Evolutionary conservation across 2,113 vertebrate genomes (phyloP).

Genomic region (Henicopernis longicauda): DNA sequence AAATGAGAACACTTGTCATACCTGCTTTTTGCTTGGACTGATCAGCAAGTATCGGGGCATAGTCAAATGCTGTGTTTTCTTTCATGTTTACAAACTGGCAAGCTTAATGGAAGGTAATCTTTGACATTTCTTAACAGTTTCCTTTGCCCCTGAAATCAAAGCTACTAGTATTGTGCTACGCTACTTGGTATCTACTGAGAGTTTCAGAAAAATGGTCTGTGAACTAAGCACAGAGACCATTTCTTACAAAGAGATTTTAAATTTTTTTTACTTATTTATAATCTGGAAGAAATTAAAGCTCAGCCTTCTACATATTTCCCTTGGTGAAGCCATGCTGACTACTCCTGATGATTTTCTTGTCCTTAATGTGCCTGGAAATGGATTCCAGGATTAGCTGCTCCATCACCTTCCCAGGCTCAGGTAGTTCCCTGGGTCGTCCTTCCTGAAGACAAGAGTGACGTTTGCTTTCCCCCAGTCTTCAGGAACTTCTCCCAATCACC

Average conservation of each 20-base stretch:
- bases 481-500: not conserved
- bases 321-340: not conserved
- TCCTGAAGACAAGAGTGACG: not conserved
- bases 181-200: constrained; percentile 35
- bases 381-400: not conserved
- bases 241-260: not conserved
- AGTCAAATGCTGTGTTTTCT: constrained; percentile 39
- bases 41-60: not conserved
- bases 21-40: constrained; percentile 48
- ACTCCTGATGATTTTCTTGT: not conserved
- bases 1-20: constrained; percentile 36
- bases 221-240: not conserved
- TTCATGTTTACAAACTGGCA: constrained; percentile 7
- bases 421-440: not conserved
- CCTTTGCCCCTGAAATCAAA: not conserved
- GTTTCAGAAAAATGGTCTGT: not conserved
- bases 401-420: not conserved
- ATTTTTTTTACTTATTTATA: not conserved
- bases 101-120: not conserved
- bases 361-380: not conserved
- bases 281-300: not conserved
- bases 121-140: not conserved
- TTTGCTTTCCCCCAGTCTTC: not conserved
- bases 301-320: not conserved
- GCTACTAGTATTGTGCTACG: not conserved